Evolutionary conservation across 2,797 vertebrate species (phyloP), one percentile per base, ranked within the genome.

Genomic region (Avahi laniger): DNA sequence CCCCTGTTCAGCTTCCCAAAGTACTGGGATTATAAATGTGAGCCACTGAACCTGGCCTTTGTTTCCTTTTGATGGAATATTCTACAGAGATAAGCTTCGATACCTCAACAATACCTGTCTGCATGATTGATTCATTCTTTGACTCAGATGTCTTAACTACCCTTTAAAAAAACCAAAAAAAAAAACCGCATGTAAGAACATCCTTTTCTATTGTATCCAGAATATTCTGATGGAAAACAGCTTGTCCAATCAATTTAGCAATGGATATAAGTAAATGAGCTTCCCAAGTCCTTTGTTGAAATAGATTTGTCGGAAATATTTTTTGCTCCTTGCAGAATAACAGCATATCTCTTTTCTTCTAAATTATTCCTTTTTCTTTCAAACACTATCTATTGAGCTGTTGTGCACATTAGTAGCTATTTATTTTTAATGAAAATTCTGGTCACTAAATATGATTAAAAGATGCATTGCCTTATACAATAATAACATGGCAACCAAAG

Each of bases 281-380:
- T 57, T 98, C 92, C 84, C 22, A 96, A 65, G 35, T 92, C 50
- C 91, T 95, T 65, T 95, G 30, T 52, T 95, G 63, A 75, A 95
- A 96, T 81, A 79, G 80, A 95, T 94, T 95, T 97, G 4, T 83
- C 94, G 52, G 30, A 97, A 97, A 97, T 67, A 50, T 15, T 35
- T 96, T 95, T 46, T 79, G 14, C 76, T 96, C 43, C 76, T 76
- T 57, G 1, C 54, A 67, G 46, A 93, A 33, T 91, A 96, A 79
- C 24, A 91, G 46, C 13, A 69, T 73, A 69, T 72, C 4, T 46
- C 17, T 86, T 96, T 97, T 89, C 52, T 94, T 94, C 94, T 92
- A 97, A 98, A 97, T 96, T 90, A 94, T n/a, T 97, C 80, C 69
- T 97, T 91, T 96, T 91, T 95, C 78, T 91, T 97, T 89, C 83